Evolutionary conservation across 2,888 invertebrate genomes (phyloP), one percentile per base, ranked within the genome.

Genomic region (Cataglyphis livida): DNA sequence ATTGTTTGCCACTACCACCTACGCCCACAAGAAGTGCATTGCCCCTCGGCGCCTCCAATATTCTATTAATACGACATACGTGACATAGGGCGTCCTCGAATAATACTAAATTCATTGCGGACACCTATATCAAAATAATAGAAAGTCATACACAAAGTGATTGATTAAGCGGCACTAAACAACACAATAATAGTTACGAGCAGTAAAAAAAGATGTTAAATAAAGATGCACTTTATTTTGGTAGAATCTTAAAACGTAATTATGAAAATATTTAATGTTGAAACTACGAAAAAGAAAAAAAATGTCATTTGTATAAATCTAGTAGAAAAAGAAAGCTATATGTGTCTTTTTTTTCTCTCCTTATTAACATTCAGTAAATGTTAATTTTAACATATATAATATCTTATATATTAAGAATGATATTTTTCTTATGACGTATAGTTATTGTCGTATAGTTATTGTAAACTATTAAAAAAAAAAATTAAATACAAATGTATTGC

Each of bases 1-100:
- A 98, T 94, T 99, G 99, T 93, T 99, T 99, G 70, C 99, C 99
- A 81, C 98, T 98, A 48, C 99, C 99, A 59, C 99, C 99, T 0
- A 99, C 99, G 38, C 99, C 99, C 32, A 99, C 97, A 21, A 99
- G 95, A 38, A 99, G 95, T 0, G 98, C 99, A 93, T 99, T 98
- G 18, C 99, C 99, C 90, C 98, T 96, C 0, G 99, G 98, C 1
- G 97, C 96, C 95, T 99, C 99, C 91, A 99, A 95, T 88, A 99
- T 99, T 81, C 99, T 97, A 94, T 98, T 99, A 84, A 99, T 99
- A 88, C 98, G 96, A 95, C 98, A 98, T 73, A 99, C 97, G 93
- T 99, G 98, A 87, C 97, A 96, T 97, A 99, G 98, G 18, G 99
- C 99, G 94, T 99, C 99, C 93, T 98, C 98, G 92, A 99, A 99